These are phyloP conservation scores for Limosa lapponica DNA, from an alignment of 2,797 vertebrate genomes.

Conservation along the genomic window DNA sequence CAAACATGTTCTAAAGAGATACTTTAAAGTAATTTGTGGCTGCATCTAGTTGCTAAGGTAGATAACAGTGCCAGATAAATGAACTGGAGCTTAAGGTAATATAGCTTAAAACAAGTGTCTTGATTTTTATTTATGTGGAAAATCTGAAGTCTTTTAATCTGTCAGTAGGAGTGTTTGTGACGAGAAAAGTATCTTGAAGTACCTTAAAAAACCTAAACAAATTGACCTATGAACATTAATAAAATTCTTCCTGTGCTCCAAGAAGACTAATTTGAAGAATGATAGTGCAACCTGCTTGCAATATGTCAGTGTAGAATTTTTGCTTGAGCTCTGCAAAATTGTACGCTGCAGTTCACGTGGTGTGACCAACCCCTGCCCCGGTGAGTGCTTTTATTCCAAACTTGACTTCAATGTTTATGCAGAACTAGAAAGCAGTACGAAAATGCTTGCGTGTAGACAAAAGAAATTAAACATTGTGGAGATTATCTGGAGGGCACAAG, in stretches of 20 bases:
- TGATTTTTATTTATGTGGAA: not conserved
- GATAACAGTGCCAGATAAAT: not conserved
- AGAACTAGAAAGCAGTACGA: not conserved
- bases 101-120: not conserved
- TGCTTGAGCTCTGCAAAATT: not conserved
- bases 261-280: not conserved
- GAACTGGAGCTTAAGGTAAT: not conserved
- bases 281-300: not conserved
- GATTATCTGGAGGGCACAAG: not conserved
- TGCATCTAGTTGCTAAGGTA: not conserved
- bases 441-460: not conserved
- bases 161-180: not conserved
- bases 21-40: not conserved
- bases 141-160: not conserved
- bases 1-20: not conserved
- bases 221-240: not conserved
- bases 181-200: not conserved
- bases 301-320: not conserved
- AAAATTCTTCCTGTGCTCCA: not conserved
- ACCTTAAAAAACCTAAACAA: not conserved
- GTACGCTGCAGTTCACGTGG: not conserved
- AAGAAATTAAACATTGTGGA: not conserved
- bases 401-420: not conserved
- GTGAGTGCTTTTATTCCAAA: not conserved
- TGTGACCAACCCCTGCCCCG: not conserved